These are phyloP conservation scores for Apantesis nais DNA, from an alignment of 2,888 invertebrate genomes.

Conservation along the genomic window DNA sequence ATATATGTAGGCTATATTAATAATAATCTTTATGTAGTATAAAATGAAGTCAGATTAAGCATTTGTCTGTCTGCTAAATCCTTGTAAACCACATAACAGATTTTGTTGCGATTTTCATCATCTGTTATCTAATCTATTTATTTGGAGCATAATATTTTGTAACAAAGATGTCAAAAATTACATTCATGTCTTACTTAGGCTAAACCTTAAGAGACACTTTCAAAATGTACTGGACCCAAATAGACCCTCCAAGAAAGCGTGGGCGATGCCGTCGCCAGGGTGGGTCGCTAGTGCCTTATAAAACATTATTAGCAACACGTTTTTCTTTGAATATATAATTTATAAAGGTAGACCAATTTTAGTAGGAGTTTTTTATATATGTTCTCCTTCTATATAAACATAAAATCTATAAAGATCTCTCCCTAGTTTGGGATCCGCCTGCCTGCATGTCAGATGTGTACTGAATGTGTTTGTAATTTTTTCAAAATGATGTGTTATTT, in stretches of 20 bases:
- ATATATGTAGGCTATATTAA: too few relatives aligned
- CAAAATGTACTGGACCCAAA: too few relatives aligned
- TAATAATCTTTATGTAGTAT: not conserved
- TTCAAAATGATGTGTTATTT: too few relatives aligned
- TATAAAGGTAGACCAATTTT: not conserved
- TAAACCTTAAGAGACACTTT: not conserved
- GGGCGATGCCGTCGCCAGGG: not conserved
- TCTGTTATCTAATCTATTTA: not conserved
- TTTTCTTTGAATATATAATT: not conserved
- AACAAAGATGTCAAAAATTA: not conserved
- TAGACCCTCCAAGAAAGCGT: too few relatives aligned
- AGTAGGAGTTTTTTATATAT: slow-evolving; percentile 1
- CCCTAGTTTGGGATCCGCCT: too few relatives aligned
- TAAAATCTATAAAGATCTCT: too few relatives aligned
- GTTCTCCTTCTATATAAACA: not conserved
- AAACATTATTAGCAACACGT: slow-evolving; percentile 7
- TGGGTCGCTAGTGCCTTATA: slow-evolving; percentile 6
- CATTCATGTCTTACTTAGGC: not conserved
- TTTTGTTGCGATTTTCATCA: not conserved
- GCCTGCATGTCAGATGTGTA: too few relatives aligned
- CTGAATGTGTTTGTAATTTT: too few relatives aligned
- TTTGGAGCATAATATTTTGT: not conserved
- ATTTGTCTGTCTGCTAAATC: not conserved
- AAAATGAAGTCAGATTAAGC: not conserved
- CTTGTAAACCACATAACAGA: not conserved